phyloP scores from a whole-genome alignment of 2,113 vertebrate species.

The Galemys pyrenaicus region DNA sequence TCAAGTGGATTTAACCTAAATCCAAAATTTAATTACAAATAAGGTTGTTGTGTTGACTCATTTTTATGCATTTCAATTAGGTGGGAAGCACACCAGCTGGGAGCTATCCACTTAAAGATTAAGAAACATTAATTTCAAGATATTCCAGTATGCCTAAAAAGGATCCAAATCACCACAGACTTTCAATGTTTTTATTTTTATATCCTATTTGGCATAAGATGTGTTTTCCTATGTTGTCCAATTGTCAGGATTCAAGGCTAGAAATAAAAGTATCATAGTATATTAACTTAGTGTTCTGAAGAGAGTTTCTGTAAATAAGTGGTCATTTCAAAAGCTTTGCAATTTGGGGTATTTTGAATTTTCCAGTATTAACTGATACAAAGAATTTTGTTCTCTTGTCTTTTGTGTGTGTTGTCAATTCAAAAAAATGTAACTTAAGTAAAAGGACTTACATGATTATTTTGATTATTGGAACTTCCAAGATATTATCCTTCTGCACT shows the following conservation, averaged over 20 bases:
- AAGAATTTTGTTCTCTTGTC: neutral
- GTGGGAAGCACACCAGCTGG: neutral
- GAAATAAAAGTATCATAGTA: conserved; percentile 31
- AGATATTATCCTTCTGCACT: neutral
- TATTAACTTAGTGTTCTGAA: neutral
- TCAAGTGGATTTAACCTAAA: conserved; percentile 70
- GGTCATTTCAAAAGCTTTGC: neutral
- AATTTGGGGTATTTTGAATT: conserved; percentile 41
- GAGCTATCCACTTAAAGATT: conserved; percentile 32
- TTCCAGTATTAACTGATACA: neutral
- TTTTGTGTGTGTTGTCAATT: neutral
- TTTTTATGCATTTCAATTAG: conserved; percentile 66
- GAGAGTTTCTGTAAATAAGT: neutral
- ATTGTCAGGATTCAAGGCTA: conserved; percentile 30
- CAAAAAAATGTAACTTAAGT: neutral
- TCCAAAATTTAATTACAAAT: conserved; percentile 76
- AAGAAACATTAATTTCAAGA: conserved; percentile 58
- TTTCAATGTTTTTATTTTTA: conserved; percentile 57
- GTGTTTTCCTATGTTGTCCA: neutral
- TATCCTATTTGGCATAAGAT: neutral
- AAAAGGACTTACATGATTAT: neutral
- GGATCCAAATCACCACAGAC: neutral
- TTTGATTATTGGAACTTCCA: conserved; percentile 14
- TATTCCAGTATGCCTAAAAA: conserved; percentile 34
- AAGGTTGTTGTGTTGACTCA: conserved; percentile 35